Conservation (phyloP, 1,140 invertebrate genomes). For the Apolygus lucorum region DNA sequence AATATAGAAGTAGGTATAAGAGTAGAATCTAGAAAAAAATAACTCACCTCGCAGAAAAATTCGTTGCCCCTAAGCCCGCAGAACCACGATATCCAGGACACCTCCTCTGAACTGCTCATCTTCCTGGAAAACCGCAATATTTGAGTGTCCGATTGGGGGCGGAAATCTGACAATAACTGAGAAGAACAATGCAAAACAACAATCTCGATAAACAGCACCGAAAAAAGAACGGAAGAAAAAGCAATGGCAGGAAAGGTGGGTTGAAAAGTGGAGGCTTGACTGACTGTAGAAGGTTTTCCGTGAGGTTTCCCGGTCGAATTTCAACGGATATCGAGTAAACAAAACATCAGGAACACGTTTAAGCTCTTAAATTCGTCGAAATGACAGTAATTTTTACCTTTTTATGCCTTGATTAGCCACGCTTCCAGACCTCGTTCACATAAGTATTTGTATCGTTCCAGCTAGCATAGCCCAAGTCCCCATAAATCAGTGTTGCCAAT, state of each 20-base stretch:
- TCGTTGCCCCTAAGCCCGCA: conserved; percentile 98
- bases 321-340: neutral
- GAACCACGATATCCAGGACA: conserved; percentile 99
- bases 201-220: conserved; percentile 5
- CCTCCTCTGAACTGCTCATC: conserved; percentile 99
- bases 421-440: conserved; percentile 38
- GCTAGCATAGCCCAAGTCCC: conserved; percentile 1
- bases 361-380: neutral
- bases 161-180: too few species aligned
- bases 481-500: conserved; percentile 1
- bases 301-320: neutral
- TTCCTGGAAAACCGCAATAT: conserved; percentile 61
- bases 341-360: neutral
- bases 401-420: conserved; percentile 58
- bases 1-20: too few species aligned
- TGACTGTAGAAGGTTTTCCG: neutral
- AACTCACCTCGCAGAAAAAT: conserved; percentile 93
- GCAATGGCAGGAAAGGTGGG: conserved; percentile 10
- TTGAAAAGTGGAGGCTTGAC: neutral
- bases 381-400: conserved; percentile 42
- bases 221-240: conserved; percentile 3
- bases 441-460: conserved; percentile 16
- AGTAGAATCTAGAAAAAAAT: too few species aligned
- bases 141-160: too few species aligned
- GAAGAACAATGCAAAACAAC: too few species aligned